These are phyloP conservation scores for Notolabrus celidotus DNA, from an alignment of 2,797 vertebrate species.

Conservation along the genomic window DNA sequence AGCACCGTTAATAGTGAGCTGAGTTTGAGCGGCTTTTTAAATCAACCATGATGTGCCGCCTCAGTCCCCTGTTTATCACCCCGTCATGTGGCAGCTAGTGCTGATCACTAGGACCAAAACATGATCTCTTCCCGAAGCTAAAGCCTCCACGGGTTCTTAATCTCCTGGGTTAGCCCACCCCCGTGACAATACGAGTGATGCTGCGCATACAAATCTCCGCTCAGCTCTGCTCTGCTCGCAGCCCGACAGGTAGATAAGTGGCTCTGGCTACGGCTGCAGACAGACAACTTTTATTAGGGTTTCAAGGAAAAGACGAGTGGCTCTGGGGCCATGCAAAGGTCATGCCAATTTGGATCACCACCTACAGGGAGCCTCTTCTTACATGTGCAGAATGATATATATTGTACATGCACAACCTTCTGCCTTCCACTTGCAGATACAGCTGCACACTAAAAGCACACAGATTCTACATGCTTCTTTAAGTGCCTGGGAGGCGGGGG, in stretches of 20 bases:
- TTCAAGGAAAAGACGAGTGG: slow-evolving; percentile 49
- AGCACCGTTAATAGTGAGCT: slow-evolving; percentile 62
- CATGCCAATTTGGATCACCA: slow-evolving; percentile 39
- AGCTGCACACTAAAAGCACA: background rate
- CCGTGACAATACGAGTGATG: slow-evolving; percentile 62
- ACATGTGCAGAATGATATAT: slow-evolving; percentile 1
- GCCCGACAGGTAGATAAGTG: slow-evolving; percentile 62
- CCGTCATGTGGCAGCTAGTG: slow-evolving; percentile 60
- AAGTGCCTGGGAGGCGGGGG: slow-evolving; percentile 38
- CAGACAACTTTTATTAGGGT: slow-evolving; percentile 61
- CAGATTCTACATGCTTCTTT: slow-evolving; percentile 24
- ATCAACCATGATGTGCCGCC: slow-evolving; percentile 55
- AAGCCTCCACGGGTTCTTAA: slow-evolving; percentile 71
- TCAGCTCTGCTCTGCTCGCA: slow-evolving; percentile 46
- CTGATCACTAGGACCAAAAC: slow-evolving; percentile 73
- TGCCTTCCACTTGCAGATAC: background rate
- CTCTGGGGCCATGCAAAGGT: slow-evolving; percentile 43
- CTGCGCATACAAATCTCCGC: slow-evolving; percentile 73
- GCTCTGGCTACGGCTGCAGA: slow-evolving; percentile 41
- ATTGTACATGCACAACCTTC: background rate
- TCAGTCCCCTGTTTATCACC: slow-evolving; percentile 68
- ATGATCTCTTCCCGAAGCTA: slow-evolving; percentile 76
- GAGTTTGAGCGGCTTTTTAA: slow-evolving; percentile 66
- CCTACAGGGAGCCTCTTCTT: slow-evolving; percentile 29
- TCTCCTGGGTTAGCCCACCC: slow-evolving; percentile 73